Evolutionary conservation across 2,113 vertebrate species (phyloP), one percentile per base, ranked within the genome.

Genomic region (Odobenus rosmarus): DNA sequence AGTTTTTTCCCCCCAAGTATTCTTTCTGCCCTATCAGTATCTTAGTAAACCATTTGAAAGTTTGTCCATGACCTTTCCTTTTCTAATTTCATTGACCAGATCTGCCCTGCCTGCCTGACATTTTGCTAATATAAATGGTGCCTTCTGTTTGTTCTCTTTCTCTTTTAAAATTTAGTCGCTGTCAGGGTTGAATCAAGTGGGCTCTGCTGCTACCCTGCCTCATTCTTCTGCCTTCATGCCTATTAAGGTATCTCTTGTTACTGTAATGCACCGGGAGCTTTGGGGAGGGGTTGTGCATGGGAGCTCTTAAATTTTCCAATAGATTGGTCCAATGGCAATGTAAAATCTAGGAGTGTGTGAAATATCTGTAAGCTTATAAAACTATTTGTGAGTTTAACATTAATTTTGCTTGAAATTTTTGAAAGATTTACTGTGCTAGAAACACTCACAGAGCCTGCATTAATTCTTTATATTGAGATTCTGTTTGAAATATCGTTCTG

Each of bases 201-300:
- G 97, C 98, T 98, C 86, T 98, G 96, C 97, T 97, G 87, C 98
- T 96, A 11, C 95, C 95, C 96, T 98, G 98, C 97, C 98, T 98
- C 97, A 96, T 96, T 91, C 97, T 95, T 98, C 98, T 98, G 42
- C 98, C 98, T 98, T 98, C 98, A 96, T 79, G 72, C 94, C 97
- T 98, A 57, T 98, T 97, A 98, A 99, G 98, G 98, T 98, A 99
- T 97, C 95, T 98, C 95, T 98, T 96, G 55, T 96, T 98, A 85
- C 28, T 98, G 46, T 97, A 79, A 97, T 97, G 98, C 85, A 96
- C 62, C 92, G 93, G 90, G 93, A 98, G 92, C 96, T 94, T 79
- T 42, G 71, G 86, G 94, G 90, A 77, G 85, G 59, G n/a, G 5
- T 2, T 85, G 0, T 55, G 6, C 23, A 49, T 15, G 7, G 21